These are phyloP conservation scores for Cydia amplana DNA, from an alignment of 1,140 invertebrate genomes.

Conservation along the genomic window DNA sequence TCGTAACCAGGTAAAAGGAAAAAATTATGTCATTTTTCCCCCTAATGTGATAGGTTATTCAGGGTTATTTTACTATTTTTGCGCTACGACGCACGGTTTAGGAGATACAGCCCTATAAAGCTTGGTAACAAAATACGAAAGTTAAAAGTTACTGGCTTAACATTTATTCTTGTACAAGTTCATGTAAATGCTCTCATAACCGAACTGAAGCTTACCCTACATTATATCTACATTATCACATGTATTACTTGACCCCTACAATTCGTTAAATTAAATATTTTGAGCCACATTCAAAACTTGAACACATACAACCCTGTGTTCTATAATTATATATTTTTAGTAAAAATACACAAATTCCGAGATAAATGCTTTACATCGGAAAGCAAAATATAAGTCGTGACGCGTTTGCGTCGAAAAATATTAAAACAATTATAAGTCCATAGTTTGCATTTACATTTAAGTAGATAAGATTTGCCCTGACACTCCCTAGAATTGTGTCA, in stretches of 20 bases:
- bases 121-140: background rate
- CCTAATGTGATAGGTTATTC: too few species aligned
- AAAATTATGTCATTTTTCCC: too few species aligned
- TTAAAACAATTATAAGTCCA: background rate
- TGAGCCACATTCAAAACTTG: slow-evolving; percentile 35
- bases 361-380: slow-evolving; percentile 27
- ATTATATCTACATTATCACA: slow-evolving; percentile 34
- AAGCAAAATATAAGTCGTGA: background rate
- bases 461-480: too few species aligned
- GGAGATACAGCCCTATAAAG: too few species aligned
- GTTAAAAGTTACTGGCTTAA: background rate
- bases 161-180: background rate
- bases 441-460: slow-evolving; percentile 2
- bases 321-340: slow-evolving; percentile 27
- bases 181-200: background rate
- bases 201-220: slow-evolving; percentile 24
- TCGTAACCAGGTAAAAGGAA: too few species aligned
- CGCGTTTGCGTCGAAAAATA: too few species aligned
- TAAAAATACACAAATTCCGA: slow-evolving; percentile 31
- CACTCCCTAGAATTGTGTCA: too few species aligned
- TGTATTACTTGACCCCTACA: slow-evolving; percentile 16
- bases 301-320: slow-evolving; percentile 39
- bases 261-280: slow-evolving; percentile 37
- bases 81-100: too few species aligned
- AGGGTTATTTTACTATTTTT: too few species aligned